Conservation (phyloP, 2,113 vertebrate genomes). For the Gopherus flavomarginatus region DNA sequence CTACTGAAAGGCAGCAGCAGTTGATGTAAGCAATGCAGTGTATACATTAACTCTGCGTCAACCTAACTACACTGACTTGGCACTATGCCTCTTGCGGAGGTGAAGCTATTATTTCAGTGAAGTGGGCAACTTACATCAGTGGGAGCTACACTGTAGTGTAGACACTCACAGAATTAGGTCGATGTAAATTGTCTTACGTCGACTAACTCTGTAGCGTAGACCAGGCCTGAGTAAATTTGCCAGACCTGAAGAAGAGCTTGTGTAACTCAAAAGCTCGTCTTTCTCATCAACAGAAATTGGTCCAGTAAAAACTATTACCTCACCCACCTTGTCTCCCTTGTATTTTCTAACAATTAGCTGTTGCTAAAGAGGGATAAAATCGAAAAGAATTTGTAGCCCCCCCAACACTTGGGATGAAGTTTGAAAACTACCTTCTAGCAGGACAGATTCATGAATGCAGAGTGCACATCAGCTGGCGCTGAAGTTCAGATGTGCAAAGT, state of each 20-base stretch:
- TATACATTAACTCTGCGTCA: neutral
- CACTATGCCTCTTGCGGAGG: neutral
- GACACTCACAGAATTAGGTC: too few relatives aligned
- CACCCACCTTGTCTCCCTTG: too few relatives aligned
- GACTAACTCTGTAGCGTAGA: neutral
- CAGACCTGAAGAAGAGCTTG: neutral
- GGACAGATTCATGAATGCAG: rapidly evolving
- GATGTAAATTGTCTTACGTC: too few relatives aligned
- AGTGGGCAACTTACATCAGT: neutral
- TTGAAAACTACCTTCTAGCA: rapidly evolving
- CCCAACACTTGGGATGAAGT: neutral
- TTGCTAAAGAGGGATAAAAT: neutral
- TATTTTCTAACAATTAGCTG: neutral
- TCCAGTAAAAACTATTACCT: neutral
- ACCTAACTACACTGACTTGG: neutral
- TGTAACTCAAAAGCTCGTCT: neutral
- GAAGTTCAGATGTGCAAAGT: rapidly evolving
- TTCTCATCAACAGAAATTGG: neutral
- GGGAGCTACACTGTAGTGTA: neutral
- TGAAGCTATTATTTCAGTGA: neutral
- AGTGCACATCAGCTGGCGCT: rapidly evolving
- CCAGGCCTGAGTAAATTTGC: neutral
- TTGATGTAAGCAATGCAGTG: too few relatives aligned
- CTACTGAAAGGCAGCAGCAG: neutral
- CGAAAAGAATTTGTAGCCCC: rapidly evolving